Base-by-base conservation (phyloP, 1,140 invertebrate species). In the Tenebrio molitor region DNA sequence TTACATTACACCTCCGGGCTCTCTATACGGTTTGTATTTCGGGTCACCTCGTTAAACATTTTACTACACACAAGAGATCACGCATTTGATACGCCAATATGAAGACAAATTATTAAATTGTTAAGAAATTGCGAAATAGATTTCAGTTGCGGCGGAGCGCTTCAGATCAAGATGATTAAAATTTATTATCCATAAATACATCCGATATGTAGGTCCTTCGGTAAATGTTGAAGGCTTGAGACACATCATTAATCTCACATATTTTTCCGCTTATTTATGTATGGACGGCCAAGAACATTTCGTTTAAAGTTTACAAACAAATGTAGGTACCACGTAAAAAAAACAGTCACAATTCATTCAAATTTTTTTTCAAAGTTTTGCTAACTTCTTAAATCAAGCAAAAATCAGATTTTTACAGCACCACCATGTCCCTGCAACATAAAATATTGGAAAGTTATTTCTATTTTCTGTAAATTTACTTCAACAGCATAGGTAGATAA, bases 61-160 rank as follows among this genome's bases (percentile, higher is more conserved):
- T 58, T 58, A 58, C 21, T 58, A 58, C 12, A 58, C 50, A 58
- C 8, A 58, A 58, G 50, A 58, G 50, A 58, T 58, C 50, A 58
- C 23, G 23, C 50, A 15, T 58, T 29, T 58, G 50, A 58, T 58
- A 58, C 50, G 50, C 50, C 50, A 58, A 58, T 58, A 25, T 33
- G 50, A 29, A 58, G 50, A 58, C 50, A 58, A 58, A 58, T 58
- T 58, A 58, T 33, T 58, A 29, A 58, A 58, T 58, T 58, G 50
- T 25, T 58, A 14, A 12, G 3, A 12, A 29, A 58, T 58, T 58
- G 29, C 50, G 50, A 58, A 58, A 58, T 14, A 5, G 50, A 29
- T 3, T 29, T 5, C 12, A 14, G 50, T 58, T 21, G 21, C 21
- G n/a, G 50, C 15, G 23, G 15, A 29, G 29, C 19, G 21, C 1